These are phyloP conservation scores for Cheilosia vulpina DNA, from an alignment of 2,888 invertebrate species.

Conservation along the genomic window DNA sequence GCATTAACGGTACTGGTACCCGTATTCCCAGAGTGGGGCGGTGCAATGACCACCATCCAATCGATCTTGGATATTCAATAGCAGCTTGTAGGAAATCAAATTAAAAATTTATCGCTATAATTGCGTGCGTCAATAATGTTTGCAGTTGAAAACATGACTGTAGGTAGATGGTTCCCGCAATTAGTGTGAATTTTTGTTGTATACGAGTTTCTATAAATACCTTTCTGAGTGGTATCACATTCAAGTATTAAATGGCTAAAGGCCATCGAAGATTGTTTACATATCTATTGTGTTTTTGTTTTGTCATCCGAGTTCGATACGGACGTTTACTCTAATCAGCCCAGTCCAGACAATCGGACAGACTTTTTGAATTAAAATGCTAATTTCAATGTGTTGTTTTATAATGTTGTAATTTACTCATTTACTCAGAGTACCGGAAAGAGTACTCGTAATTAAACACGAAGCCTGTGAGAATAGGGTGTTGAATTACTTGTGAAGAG, in stretches of 20 bases:
- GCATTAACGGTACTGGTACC: too few species aligned
- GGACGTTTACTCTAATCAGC: neutral
- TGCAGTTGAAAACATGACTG: neutral
- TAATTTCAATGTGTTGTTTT: slow-evolving; percentile 2
- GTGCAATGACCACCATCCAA: neutral
- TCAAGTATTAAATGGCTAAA: slow-evolving; percentile 6
- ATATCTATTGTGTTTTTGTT: neutral
- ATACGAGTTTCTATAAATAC: neutral
- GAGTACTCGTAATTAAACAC: slow-evolving; percentile 2
- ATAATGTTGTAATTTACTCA: neutral
- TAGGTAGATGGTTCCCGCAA: neutral
- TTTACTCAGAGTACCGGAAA: slow-evolving; percentile 22
- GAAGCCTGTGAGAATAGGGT: slow-evolving; percentile 7
- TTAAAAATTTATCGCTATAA: neutral
- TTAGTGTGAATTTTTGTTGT: neutral
- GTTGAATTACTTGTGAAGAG: slow-evolving; percentile 21
- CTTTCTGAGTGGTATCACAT: neutral
- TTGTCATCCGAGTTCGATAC: neutral
- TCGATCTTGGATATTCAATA: slow-evolving; percentile 12
- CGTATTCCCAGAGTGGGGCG: too few species aligned
- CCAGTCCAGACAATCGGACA: neutral
- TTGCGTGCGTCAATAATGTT: neutral
- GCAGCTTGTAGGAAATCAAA: neutral
- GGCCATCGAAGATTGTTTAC: slow-evolving; percentile 24
- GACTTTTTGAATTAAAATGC: slow-evolving; percentile 12